These are phyloP conservation scores for Liasis olivaceus DNA, from an alignment of 2,797 vertebrate genomes.

Conservation along the genomic window DNA sequence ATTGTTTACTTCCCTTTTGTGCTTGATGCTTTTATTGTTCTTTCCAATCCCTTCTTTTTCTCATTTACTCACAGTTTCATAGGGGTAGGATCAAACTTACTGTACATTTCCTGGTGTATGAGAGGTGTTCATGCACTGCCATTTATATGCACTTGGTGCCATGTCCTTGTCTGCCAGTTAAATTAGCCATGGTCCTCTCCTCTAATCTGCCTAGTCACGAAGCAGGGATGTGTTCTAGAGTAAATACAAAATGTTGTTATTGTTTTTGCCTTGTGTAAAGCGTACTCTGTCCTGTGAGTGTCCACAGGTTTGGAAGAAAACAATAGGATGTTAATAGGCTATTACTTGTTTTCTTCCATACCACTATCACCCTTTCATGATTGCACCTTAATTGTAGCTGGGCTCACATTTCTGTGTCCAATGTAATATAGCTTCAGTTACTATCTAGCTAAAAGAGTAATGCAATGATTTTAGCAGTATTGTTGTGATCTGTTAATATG, in stretches of 20 bases:
- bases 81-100: neutral
- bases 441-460: neutral
- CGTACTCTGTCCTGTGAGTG: neutral
- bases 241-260: no score
- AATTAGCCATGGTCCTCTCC: neutral
- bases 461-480: neutral
- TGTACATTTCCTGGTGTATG: neutral
- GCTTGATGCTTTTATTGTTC: neutral
- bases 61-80: neutral
- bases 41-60: neutral
- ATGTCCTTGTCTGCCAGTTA: neutral
- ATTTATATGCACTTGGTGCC: neutral
- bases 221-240: neutral
- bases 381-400: neutral
- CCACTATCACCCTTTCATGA: neutral
- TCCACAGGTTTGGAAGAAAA: neutral
- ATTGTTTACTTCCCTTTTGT: constrained; percentile 1
- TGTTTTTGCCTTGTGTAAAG: neutral
- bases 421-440: neutral
- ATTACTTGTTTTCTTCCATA: neutral
- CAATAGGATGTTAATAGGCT: no score
- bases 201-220: neutral
- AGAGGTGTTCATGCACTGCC: no score
- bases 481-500: neutral
- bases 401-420: neutral